Evolutionary conservation across 2,113 vertebrate genomes (phyloP).

Genomic region (Microcebus griseorufus): DNA sequence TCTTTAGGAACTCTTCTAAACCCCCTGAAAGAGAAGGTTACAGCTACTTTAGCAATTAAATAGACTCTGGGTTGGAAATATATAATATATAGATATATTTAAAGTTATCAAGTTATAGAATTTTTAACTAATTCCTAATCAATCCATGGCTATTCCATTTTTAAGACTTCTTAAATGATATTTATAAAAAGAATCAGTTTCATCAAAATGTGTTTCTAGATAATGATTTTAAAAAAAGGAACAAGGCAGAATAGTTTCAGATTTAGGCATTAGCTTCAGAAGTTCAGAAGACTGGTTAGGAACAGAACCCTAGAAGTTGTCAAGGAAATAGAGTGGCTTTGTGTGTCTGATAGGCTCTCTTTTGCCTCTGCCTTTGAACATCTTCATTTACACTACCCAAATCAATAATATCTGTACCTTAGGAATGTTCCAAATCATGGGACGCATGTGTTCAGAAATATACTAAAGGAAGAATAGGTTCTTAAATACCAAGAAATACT

Average conservation of each 20-base stretch:
- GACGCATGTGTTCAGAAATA: background rate
- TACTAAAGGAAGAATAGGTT: background rate
- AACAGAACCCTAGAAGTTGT: slow-evolving; percentile 44
- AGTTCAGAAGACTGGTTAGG: background rate
- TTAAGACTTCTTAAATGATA: slow-evolving; percentile 42
- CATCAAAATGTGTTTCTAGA: slow-evolving; percentile 41
- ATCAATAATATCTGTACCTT: background rate
- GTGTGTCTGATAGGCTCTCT: background rate
- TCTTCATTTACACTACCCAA: slow-evolving; percentile 39
- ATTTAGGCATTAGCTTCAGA: slow-evolving; percentile 45
- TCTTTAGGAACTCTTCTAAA: slow-evolving; percentile 63
- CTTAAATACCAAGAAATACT: background rate
- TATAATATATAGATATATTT: background rate
- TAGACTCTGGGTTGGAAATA: background rate
- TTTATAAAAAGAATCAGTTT: background rate
- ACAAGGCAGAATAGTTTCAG: background rate
- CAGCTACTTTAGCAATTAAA: slow-evolving; percentile 25
- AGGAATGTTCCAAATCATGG: background rate
- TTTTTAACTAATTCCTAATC: slow-evolving; percentile 18
- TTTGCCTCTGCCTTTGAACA: background rate
- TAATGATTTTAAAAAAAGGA: slow-evolving; percentile 18
- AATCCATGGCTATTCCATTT: background rate
- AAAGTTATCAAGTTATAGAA: background rate
- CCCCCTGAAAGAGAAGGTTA: background rate
- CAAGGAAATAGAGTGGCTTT: slow-evolving; percentile 48